Conservation (phyloP, 2,113 vertebrate species). For the Pelusios castaneus region DNA sequence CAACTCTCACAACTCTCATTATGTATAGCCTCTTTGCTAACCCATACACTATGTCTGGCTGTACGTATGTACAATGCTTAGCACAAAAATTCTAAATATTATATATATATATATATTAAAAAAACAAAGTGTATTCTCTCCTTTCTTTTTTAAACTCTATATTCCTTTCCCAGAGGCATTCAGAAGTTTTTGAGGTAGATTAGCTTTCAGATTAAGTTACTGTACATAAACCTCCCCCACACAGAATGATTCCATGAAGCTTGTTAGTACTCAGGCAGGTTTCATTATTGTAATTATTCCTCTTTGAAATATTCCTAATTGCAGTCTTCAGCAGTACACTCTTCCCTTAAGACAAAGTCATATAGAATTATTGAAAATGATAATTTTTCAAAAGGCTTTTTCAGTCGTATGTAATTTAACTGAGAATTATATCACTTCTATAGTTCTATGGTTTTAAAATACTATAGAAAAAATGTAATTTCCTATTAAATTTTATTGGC, state of each 20-base stretch:
- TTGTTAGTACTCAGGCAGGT: not conserved
- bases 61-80: not conserved
- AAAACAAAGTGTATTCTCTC: not conserved
- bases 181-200: not conserved
- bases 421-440: conserved; percentile 39
- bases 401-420: conserved; percentile 15
- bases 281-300: not conserved
- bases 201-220: not conserved
- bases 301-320: conserved; percentile 21
- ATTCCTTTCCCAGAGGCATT: not conserved
- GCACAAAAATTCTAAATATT: not conserved
- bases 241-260: not conserved
- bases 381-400: conserved; percentile 18
- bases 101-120: accelerated
- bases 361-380: conserved; percentile 35
- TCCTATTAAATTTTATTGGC: conserved; percentile 23
- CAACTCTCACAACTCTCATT: not conserved
- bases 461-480: conserved; percentile 34
- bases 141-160: not conserved
- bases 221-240: not conserved
- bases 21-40: not conserved
- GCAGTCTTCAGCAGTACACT: not conserved
- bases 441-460: conserved; percentile 35
- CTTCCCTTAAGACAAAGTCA: not conserved
- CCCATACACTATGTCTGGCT: not conserved